Evolutionary conservation across 2,888 invertebrate genomes (phyloP), one percentile per base, ranked within the genome.

Genomic region (Sinohyriopsis cumingii): DNA sequence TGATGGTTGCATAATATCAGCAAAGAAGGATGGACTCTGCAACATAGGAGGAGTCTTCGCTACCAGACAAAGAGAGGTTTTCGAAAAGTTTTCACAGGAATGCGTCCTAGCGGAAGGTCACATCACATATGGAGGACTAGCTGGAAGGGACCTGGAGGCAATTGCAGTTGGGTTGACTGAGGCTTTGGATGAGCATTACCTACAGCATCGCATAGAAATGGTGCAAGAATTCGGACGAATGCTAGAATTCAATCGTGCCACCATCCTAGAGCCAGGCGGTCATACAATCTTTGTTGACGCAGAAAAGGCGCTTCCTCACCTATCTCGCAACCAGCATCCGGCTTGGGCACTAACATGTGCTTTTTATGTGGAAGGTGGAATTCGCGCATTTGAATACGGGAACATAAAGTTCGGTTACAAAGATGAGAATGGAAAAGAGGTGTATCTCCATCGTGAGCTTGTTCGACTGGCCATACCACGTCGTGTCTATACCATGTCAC

Each of bases 1-100:
- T 61, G 74, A 71, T 53, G 71, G 68, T 19, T 28, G 61, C 22
- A 19, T 33, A 12, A 63, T 74, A 63, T 71, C 71, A 20, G 53
- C 68, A 1, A 74, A 74, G 45, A 74, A 74, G 60, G 71, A 74
- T 55, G 74, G 71, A n/a, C 24, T 74, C 20, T 59, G 65, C 33
- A 74, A 74, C 55, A 56, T 24, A 15, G 74, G 74, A 2, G 74
- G 74, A 2, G 12, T 59, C 20, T 22, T 59, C 5, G 59, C 59
- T 18, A 59, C 24, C 59, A 59, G 24, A 59, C 22, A 59, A 59
- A 24, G 24, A 3, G 59, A n/a, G 9, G 12, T 59, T 59, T 59
- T 59, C 19, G 15, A 24, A n/a, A 59, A 59, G 5, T 22, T 59
- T n/a, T 22, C 59, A 24, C 18, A 59, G 19, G 59, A 59, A 24